These are phyloP conservation scores for Rhaphigaster nebulosa DNA, from an alignment of 2,888 invertebrate genomes.

Conservation along the genomic window DNA sequence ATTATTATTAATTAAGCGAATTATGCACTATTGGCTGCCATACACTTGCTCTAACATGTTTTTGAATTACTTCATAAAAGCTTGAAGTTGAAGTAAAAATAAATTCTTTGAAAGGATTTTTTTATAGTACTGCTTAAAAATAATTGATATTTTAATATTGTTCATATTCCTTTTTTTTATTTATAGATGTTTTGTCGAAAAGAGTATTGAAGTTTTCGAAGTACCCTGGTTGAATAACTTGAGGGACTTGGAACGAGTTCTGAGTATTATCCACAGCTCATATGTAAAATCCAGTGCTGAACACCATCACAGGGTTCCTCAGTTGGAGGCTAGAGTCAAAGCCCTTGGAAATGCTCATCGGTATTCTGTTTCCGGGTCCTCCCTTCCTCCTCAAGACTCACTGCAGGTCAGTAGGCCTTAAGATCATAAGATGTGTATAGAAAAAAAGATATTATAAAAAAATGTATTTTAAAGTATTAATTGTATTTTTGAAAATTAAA, in stretches of 20 bases:
- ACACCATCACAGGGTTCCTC: conserved; percentile 64
- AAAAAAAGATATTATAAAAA: too few relatives aligned
- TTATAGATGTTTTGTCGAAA: conserved; percentile 69
- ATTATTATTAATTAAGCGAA: too few relatives aligned
- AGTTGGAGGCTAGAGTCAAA: conserved; percentile 63
- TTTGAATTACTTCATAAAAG: background rate
- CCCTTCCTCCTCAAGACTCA: conserved; percentile 51
- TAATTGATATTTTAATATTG: background rate
- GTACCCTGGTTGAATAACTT: conserved; percentile 70
- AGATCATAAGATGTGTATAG: too few relatives aligned
- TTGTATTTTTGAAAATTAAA: too few relatives aligned
- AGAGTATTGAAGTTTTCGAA: conserved; percentile 70
- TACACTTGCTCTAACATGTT: background rate
- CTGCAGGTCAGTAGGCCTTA: background rate
- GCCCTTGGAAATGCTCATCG: conserved; percentile 60
- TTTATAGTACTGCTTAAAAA: background rate
- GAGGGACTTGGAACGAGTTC: conserved; percentile 71
- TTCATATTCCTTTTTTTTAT: conserved; percentile 52
- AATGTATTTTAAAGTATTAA: too few relatives aligned
- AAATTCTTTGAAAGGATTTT: background rate
- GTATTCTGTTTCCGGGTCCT: conserved; percentile 47
- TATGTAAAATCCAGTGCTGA: conserved; percentile 64
- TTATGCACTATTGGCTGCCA: background rate
- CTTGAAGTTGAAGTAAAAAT: background rate
- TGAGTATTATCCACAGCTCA: conserved; percentile 69